These are phyloP conservation scores for Sycophila texana DNA, from an alignment of 2,888 invertebrate genomes.

Conservation along the genomic window DNA sequence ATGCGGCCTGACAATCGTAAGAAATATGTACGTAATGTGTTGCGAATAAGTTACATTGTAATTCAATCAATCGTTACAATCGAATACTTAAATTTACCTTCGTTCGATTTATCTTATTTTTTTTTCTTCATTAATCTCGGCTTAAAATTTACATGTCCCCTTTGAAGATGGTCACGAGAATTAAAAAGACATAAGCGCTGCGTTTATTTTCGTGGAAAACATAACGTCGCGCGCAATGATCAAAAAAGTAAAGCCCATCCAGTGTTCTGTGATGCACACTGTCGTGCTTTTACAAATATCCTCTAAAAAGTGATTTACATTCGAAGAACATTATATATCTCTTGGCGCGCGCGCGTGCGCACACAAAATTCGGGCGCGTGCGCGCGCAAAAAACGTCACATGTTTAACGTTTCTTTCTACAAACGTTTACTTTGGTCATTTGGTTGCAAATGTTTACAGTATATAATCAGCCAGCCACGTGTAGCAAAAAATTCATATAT, in stretches of 20 bases:
- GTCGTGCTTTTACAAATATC: conserved; percentile 57
- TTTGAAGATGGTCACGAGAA: conserved; percentile 53
- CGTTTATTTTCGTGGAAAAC: conserved; percentile 57
- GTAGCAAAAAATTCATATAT: conserved; percentile 54
- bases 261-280: conserved; percentile 53
- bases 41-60: conserved; percentile 56
- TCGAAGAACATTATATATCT: conserved; percentile 57
- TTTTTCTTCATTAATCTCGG: conserved; percentile 52
- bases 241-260: conserved; percentile 51
- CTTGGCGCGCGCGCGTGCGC: conserved; percentile 46
- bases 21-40: conserved; percentile 55
- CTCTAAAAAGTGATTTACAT: conserved; percentile 58
- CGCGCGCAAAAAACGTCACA: conserved; percentile 58
- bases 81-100: conserved; percentile 44
- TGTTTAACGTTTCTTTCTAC: conserved; percentile 59
- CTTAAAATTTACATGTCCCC: conserved; percentile 57
- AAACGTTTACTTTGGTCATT: conserved; percentile 67
- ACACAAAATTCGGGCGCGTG: conserved; percentile 51
- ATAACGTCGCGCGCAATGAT: conserved; percentile 43
- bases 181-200: conserved; percentile 53
- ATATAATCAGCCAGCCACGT: conserved; percentile 57
- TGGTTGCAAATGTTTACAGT: conserved; percentile 64
- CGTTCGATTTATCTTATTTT: conserved; percentile 47
- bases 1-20: conserved; percentile 54
- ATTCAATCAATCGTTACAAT: conserved; percentile 54